Base-by-base conservation (phyloP, 1,140 invertebrate genomes). In the Probaryconus sp. region DNA sequence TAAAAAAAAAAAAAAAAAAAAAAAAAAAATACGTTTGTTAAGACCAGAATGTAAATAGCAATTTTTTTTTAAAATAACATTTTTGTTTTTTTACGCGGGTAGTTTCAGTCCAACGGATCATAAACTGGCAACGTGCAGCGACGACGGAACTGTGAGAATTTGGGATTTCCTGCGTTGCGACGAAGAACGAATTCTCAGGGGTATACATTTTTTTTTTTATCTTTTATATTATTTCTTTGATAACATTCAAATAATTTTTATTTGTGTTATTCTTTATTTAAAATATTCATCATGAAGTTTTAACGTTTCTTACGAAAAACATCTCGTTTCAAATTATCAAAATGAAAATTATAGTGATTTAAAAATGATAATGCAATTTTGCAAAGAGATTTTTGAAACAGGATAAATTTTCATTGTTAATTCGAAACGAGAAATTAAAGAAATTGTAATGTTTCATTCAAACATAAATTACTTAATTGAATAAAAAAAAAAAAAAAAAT, bases 31-130 rank as follows among this genome's bases (percentile, higher is more conserved):
- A 30, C 5, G 24, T n/a, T 53, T 6, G 5, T 28, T 45, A 9
- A 9, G 26, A 45, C n/a, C n/a, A 40, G 40, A 45, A 45, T 28
- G 28, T 9, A 38, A n/a, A n/a, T n/a, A n/a, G n/a, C n/a, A n/a
- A n/a, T n/a, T n/a, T n/a, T n/a, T n/a, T n/a, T n/a, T n/a, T n/a
- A n/a, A n/a, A n/a, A 78, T 75, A 72, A 76, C 81, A 84, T 80
- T 79, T 74, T 78, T 84, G 72, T 79, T 75, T 83, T 64, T 73
- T 86, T 87, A 78, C 78, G 80, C 72, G 73, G 79, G 88, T 90
- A 99, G 97, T 92, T 99, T 99, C 91, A 97, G 97, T 89, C 98
- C 98, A 45, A 96, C 95, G 83, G 98, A 99, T 91, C 93, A 93
- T 81, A 99, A 99, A 90, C 97, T 99, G 90, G 97, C 96, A 5